Conservation (phyloP, 1,140 invertebrate species). For the Brachionus plicatilis region DNA sequence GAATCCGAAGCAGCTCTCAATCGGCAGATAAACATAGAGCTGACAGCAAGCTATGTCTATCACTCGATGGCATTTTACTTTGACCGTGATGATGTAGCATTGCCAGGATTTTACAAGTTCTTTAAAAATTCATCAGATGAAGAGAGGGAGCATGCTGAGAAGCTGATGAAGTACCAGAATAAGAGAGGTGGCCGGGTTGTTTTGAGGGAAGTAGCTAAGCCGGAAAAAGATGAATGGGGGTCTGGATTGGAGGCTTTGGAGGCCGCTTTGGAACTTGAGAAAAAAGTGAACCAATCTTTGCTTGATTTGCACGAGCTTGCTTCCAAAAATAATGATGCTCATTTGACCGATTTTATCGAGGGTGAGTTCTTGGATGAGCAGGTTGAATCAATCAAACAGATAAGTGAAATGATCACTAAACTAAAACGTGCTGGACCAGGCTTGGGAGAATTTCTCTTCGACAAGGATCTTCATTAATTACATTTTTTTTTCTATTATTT, state of each 20-base stretch:
- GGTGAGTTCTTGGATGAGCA: conserved; percentile 84
- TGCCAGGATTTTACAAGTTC: conserved; percentile 81
- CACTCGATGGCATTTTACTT: conserved; percentile 65
- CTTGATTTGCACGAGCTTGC: conserved; percentile 61
- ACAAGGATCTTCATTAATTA: conserved; percentile 64
- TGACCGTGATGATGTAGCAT: conserved; percentile 67
- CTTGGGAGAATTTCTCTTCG: conserved; percentile 77
- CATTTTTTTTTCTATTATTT: background rate
- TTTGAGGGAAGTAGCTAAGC: conserved; percentile 57
- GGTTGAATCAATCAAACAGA: conserved; percentile 72
- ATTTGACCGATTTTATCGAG: conserved; percentile 79
- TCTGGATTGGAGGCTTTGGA: conserved; percentile 64
- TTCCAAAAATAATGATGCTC: conserved; percentile 40
- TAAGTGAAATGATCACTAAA: conserved; percentile 73
- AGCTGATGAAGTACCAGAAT: conserved; percentile 79
- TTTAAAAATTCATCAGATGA: conserved; percentile 78
- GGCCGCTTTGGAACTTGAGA: conserved; percentile 68
- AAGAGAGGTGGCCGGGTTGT: conserved; percentile 73
- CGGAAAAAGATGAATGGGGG: conserved; percentile 67
- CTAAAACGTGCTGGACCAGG: conserved; percentile 58
- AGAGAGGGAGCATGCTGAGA: conserved; percentile 81
- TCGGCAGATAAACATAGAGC: conserved; percentile 76
- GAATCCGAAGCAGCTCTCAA: conserved; percentile 67
- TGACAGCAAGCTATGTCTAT: conserved; percentile 69
- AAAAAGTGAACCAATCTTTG: conserved; percentile 68